These are phyloP conservation scores for Parambassis ranga DNA, from an alignment of 2,797 vertebrate species.

Conservation along the genomic window DNA sequence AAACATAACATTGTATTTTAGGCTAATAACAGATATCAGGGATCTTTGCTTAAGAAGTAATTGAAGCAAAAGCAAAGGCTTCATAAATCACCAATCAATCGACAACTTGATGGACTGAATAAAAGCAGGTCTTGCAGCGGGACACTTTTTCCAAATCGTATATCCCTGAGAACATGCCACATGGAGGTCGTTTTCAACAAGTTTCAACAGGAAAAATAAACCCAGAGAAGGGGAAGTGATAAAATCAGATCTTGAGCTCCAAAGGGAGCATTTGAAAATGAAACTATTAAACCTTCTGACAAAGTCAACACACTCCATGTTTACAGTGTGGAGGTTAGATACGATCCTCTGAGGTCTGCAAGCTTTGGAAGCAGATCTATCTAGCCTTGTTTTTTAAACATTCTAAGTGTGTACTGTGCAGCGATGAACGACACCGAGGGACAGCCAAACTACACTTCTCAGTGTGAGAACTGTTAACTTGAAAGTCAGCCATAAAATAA, in stretches of 20 bases:
- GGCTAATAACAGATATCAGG: neutral
- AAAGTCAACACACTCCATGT: conserved; percentile 52
- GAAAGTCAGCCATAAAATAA: neutral
- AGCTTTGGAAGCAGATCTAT: conserved; percentile 35
- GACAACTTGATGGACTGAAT: neutral
- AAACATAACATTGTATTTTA: neutral
- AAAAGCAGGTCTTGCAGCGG: neutral
- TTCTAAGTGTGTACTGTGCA: neutral
- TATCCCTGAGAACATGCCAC: neutral
- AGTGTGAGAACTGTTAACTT: neutral
- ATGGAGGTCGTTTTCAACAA: conserved; percentile 13
- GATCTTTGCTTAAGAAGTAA: neutral
- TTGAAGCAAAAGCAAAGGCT: no score
- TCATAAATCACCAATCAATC: no score
- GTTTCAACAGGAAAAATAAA: conserved; percentile 38
- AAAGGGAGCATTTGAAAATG: conserved; percentile 40
- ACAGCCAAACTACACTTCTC: neutral
- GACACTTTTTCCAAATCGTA: neutral
- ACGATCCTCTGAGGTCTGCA: conserved; percentile 36
- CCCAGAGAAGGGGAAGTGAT: conserved; percentile 22
- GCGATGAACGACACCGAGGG: conserved; percentile 19
- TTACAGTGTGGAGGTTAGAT: conserved; percentile 40
- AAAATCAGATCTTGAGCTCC: conserved; percentile 32
- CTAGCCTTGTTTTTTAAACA: conserved; percentile 14
- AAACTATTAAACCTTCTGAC: conserved; percentile 38